phyloP scores from a whole-genome alignment of 2,113 vertebrate genomes.

The Poeciliopsis prolifica region DNA sequence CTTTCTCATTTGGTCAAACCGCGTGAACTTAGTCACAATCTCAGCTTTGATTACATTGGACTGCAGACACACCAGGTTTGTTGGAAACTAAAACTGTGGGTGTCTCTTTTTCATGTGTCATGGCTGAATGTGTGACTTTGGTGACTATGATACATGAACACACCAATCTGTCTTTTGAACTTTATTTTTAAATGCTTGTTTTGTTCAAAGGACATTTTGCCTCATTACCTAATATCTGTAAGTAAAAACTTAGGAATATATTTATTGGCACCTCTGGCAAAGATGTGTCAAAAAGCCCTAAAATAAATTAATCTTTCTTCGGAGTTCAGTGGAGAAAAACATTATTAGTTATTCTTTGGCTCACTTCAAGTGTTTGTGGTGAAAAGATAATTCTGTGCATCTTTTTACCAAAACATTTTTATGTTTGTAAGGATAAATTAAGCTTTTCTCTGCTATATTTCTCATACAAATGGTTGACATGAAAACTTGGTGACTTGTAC shows the following conservation, averaged over 20 bases:
- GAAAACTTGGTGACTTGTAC: neutral
- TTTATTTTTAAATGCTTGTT: conserved; percentile 36
- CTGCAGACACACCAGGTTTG: conserved; percentile 3
- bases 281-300: neutral
- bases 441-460: neutral
- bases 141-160: neutral
- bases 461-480: neutral
- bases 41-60: neutral
- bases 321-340: neutral
- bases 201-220: conserved; percentile 47
- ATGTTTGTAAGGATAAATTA: neutral
- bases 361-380: neutral
- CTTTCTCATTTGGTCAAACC: neutral
- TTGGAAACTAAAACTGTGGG: conserved; percentile 2
- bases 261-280: neutral
- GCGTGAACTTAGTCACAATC: neutral
- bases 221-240: conserved; percentile 10
- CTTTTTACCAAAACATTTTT: too few relatives aligned
- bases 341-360: neutral
- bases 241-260: neutral
- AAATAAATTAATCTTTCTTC: too few relatives aligned
- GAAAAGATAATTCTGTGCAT: too few relatives aligned
- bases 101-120: neutral
- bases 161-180: conserved; percentile 25
- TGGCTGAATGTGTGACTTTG: neutral